Evolutionary conservation across 2,113 vertebrate genomes (phyloP).

Genomic region (Grammomys dolichurus): DNA sequence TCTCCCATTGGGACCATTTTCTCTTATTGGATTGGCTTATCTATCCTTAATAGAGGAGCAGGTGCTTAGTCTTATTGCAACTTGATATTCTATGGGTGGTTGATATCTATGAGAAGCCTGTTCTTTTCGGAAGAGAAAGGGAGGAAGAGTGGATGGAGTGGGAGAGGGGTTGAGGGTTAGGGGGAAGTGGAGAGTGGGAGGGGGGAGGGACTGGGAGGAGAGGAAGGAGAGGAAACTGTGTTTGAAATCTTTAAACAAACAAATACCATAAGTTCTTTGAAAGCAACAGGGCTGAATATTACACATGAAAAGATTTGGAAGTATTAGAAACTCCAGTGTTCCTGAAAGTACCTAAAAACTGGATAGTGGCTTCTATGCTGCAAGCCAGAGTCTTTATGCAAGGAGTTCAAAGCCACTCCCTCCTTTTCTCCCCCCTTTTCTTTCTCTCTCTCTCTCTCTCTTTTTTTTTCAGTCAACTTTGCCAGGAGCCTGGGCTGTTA

Average conservation of each 20-base stretch:
- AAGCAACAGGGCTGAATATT: conserved; percentile 20
- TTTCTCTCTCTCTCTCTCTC: no score
- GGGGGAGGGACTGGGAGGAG: neutral
- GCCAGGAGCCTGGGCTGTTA: conserved; percentile 11
- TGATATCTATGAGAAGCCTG: neutral
- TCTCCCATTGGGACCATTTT: neutral
- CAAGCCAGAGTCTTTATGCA: neutral
- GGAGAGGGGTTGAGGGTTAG: neutral
- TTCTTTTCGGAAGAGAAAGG: neutral
- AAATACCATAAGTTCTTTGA: conserved; percentile 8
- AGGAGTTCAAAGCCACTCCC: neutral
- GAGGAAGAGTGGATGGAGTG: neutral
- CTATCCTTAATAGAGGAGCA: neutral
- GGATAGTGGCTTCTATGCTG: conserved; percentile 36
- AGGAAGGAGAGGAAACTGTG: neutral
- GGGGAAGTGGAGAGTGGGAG: neutral
- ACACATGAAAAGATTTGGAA: neutral
- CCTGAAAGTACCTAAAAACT: neutral
- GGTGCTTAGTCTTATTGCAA: neutral
- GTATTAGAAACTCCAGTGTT: neutral
- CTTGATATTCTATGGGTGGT: neutral
- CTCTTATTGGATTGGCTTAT: neutral
- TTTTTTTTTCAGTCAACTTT: neutral
- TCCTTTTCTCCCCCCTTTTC: no score
- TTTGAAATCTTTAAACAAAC: neutral